These are phyloP conservation scores for Erannis defoliaria DNA, from an alignment of 2,888 invertebrate genomes.

Conservation along the genomic window DNA sequence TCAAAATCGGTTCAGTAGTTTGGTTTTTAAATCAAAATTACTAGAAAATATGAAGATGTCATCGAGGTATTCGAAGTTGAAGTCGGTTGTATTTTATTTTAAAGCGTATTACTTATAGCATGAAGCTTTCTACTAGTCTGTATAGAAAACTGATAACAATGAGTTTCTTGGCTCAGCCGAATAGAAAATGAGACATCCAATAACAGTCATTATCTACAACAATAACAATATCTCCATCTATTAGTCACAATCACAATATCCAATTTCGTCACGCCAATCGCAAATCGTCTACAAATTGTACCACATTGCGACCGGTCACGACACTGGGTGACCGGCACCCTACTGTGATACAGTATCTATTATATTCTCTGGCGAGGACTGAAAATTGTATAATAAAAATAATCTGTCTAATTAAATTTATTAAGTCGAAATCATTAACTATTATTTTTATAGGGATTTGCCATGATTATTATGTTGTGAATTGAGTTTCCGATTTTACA, in stretches of 20 bases:
- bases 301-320: conserved; percentile 56
- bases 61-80: too few relatives aligned
- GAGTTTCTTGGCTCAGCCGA: not conserved
- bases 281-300: conserved; percentile 56
- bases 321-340: conserved; percentile 48
- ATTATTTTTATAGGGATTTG: too few relatives aligned
- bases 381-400: conserved; percentile 8
- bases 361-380: conserved; percentile 23
- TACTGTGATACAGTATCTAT: conserved; percentile 23
- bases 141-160: not conserved
- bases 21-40: too few relatives aligned
- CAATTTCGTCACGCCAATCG: conserved; percentile 40
- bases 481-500: too few relatives aligned
- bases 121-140: not conserved
- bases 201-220: conserved; percentile 42
- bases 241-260: conserved; percentile 35
- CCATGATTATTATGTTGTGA: too few relatives aligned
- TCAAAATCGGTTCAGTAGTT: too few relatives aligned
- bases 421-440: too few relatives aligned
- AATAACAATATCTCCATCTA: conserved; percentile 39
- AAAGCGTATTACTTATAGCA: not conserved
- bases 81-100: too few relatives aligned
- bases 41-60: too few relatives aligned
- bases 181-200: conserved; percentile 23
- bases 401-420: not conserved